phyloP scores from a whole-genome alignment of 2,797 vertebrate species.

The Poliocrania exsul region DNA sequence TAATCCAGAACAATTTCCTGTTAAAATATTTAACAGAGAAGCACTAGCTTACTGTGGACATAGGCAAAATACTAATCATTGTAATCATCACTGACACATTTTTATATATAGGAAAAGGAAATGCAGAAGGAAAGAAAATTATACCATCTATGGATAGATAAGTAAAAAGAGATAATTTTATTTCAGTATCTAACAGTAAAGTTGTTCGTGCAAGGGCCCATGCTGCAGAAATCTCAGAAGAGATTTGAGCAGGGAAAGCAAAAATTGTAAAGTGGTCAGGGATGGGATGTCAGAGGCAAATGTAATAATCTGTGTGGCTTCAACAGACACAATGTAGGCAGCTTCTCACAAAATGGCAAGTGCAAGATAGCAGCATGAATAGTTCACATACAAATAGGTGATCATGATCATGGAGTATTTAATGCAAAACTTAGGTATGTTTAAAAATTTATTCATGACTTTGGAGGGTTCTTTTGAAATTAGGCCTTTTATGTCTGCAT shows the following conservation, averaged over 20 bases:
- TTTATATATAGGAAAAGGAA: not conserved
- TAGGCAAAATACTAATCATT: not conserved
- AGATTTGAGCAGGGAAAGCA: not conserved
- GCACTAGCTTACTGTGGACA: not conserved
- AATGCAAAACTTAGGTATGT: not conserved
- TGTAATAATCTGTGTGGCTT: not conserved
- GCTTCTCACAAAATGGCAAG: not conserved
- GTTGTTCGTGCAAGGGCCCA: not conserved
- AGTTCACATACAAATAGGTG: not conserved
- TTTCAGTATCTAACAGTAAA: not conserved
- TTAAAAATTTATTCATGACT: slow-evolving; percentile 1
- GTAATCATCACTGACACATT: not conserved
- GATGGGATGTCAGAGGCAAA: not conserved
- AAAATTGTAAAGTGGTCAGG: not conserved
- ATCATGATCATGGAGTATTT: not conserved
- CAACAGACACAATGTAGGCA: not conserved
- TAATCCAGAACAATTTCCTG: slow-evolving; percentile 38
- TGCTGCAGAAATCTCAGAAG: not conserved
- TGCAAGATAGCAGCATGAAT: not conserved
- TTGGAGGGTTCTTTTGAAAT: slow-evolving; percentile 8
- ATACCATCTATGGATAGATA: not conserved
- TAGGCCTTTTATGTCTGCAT: not conserved
- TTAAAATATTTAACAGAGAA: slow-evolving; percentile 54
- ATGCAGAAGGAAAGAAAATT: not conserved
- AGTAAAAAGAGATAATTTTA: not conserved